phyloP scores from a whole-genome alignment of 2,113 vertebrate genomes.

The Menura novaehollandiae region DNA sequence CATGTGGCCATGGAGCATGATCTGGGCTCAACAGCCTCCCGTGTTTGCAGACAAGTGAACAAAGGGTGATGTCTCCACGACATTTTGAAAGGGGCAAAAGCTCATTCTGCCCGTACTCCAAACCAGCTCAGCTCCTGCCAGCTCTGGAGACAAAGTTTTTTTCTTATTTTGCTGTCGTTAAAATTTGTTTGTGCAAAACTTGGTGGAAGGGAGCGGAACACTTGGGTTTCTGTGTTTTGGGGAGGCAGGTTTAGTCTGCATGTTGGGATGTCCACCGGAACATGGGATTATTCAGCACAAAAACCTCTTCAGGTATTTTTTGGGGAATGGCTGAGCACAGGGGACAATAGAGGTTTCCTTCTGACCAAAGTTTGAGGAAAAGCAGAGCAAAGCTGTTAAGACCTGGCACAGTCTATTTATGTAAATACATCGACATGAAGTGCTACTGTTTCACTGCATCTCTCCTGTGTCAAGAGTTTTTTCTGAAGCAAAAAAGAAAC shows the following conservation, averaged over 20 bases:
- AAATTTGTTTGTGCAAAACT: background rate
- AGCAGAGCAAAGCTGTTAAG: background rate
- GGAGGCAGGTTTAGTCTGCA: background rate
- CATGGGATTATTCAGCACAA: background rate
- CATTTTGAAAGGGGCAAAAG: background rate
- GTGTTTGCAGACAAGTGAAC: background rate
- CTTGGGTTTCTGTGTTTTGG: accelerated
- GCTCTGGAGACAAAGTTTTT: background rate
- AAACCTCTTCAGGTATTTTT: background rate
- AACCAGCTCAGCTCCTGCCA: background rate
- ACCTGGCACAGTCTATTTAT: background rate
- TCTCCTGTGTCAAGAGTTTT: background rate
- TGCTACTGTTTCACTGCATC: background rate
- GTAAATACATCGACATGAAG: background rate
- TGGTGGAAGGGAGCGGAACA: accelerated
- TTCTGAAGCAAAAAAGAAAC: background rate
- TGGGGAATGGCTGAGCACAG: background rate
- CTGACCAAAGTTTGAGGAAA: background rate
- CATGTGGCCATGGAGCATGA: accelerated
- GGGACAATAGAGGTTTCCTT: background rate
- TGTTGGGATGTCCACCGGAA: background rate
- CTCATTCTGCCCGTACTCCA: accelerated
- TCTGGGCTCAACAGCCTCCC: background rate
- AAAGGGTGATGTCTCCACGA: background rate
- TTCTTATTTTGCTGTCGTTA: background rate